These are phyloP conservation scores for Grantiella picta DNA, from an alignment of 2,113 vertebrate species.

Conservation along the genomic window DNA sequence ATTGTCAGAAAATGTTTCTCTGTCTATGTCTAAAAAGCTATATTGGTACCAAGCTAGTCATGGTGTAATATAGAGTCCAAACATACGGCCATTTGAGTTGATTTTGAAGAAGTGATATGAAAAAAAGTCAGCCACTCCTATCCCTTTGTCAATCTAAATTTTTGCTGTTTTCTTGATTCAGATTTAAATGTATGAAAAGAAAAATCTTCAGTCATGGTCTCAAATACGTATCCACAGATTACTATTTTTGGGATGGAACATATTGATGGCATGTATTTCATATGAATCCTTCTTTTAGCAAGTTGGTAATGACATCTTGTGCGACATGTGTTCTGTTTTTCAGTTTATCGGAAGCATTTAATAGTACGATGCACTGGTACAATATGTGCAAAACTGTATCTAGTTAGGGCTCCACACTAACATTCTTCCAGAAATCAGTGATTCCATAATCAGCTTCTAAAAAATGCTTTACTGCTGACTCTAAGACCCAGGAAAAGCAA, in stretches of 20 bases:
- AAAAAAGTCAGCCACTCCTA: neutral
- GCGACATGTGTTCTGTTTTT: neutral
- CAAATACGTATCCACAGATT: neutral
- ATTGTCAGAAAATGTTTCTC: neutral
- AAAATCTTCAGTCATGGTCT: neutral
- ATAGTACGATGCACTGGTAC: neutral
- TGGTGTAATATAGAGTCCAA: neutral
- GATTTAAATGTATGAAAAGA: neutral
- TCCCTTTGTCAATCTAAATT: neutral
- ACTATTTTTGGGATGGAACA: neutral
- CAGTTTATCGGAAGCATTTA: slow-evolving; percentile 41
- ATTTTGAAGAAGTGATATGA: neutral
- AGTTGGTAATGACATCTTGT: slow-evolving; percentile 8
- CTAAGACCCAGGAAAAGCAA: neutral
- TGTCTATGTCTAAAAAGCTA: neutral
- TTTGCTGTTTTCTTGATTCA: neutral
- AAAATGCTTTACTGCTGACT: neutral
- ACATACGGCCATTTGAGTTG: neutral
- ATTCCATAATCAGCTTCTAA: neutral
- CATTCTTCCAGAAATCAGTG: neutral
- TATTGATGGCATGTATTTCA: slow-evolving; percentile 5
- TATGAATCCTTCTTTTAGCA: neutral
- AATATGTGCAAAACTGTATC: neutral
- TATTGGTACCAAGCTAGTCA: neutral
- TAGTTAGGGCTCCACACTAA: neutral